Percentiles rank a stretch among this genome's conserved stretches.
Conservation (phyloP, 1,140 invertebrate genomes). For the Limonius californicus region DNA sequence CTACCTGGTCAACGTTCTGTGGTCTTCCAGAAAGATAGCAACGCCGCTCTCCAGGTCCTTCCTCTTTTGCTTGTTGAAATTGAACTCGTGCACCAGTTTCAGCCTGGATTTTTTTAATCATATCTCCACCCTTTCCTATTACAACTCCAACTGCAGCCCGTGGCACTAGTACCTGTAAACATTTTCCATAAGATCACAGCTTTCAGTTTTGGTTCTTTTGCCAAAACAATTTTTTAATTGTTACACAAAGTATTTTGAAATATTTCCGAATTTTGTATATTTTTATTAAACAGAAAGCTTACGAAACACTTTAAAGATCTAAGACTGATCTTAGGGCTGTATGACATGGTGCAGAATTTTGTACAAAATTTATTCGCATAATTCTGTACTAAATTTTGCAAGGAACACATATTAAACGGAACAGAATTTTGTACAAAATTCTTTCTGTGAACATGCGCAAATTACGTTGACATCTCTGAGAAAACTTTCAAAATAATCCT, state of each 20-base stretch:
- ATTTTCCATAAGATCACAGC: conserved; percentile 21
- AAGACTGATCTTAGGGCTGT: no score
- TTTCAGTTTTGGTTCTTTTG: no score
- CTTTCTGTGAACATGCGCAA: no score
- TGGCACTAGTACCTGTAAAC: conserved; percentile 70
- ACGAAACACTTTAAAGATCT: no score
- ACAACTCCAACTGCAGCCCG: conserved; percentile 88
- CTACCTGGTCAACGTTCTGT: conserved; percentile 75
- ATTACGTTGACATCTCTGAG: no score
- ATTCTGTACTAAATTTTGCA: not conserved
- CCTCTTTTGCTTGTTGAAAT: conserved; percentile 81
- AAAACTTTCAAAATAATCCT: no score
- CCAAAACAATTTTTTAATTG: no score
- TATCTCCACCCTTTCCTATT: conserved; percentile 88
- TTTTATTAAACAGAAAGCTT: no score
- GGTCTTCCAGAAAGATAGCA: conserved; percentile 83
- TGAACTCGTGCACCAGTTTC: conserved; percentile 84
- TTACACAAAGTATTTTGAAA: no score
- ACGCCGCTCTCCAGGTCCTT: conserved; percentile 77
- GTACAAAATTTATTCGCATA: not conserved
- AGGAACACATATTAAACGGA: no score
- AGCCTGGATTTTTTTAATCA: conserved; percentile 88
- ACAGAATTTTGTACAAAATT: no score
- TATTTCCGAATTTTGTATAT: no score
- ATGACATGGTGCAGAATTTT: not conserved